Evolutionary conservation across 2,797 vertebrate genomes (phyloP), one percentile per base, ranked within the genome.

Genomic region (Gouania willdenowi): DNA sequence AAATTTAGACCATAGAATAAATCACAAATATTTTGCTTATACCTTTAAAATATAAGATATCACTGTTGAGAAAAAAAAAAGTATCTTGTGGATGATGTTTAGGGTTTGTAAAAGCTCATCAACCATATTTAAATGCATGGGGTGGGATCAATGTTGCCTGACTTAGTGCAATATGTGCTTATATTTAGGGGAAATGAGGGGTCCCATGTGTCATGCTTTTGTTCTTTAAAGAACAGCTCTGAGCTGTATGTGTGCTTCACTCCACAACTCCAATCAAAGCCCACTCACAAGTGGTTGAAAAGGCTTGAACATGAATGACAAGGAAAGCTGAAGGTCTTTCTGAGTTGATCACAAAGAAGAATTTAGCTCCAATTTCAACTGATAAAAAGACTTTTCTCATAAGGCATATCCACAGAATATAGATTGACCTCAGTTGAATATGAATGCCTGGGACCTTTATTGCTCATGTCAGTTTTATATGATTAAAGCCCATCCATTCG

Each of bases 271-370:
- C 26, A 15, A 41, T 66, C 28, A 70, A 68, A 59, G 49, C 55
- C 51, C 46, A 41, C 33, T 55, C 43, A 44, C 14, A 28, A 48
- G 36, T 24, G 23, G 13, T 58, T 35, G 60, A 14, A 45, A 50
- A 57, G 42, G 46, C 39, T 57, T 18, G 26, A 52, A 39, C 19
- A 48, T 68, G 55, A 62, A 41, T 66, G 54, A 64, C 43, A 47
- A 44, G 33, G 47, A 34, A 44, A 58, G 50, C 13, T 40, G 13
- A 39, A 57, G 29, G 16, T 41, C 21, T 34, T 30, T 60, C 38
- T 41, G 24, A 43, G 20, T 45, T 60, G 51, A 78, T 69, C 56
- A 53, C 23, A 73, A 70, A 57, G 40, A 67, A 73, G 72, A 48
- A 61, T 59, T 59, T 40, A 62, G 41, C 41, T n/a, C 6, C 10